A percentile compares a stretch with the other conserved stretches of the same genome.
These are phyloP conservation scores for Bothrops jararaca DNA, from an alignment of 2,113 vertebrate species.

Conservation along the genomic window DNA sequence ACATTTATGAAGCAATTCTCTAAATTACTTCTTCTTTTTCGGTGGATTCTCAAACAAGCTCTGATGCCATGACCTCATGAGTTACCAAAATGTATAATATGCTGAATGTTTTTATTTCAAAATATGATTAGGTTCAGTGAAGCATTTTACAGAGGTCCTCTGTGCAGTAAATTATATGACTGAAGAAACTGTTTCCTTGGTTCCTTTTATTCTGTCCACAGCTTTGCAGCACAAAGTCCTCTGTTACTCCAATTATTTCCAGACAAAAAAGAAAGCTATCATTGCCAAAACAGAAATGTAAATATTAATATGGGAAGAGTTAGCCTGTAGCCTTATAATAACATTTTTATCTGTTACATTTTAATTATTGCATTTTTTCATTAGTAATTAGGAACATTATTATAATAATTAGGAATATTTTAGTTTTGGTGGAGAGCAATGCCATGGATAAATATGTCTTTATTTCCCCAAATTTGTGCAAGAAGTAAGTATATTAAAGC, in stretches of 20 bases:
- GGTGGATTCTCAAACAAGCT: conserved; percentile 32
- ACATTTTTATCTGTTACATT: neutral
- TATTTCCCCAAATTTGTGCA: neutral
- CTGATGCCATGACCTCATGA: conserved; percentile 17
- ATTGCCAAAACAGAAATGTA: neutral
- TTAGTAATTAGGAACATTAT: neutral
- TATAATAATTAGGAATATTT: neutral
- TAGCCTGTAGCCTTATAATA: neutral
- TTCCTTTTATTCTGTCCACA: neutral
- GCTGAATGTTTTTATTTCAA: conserved; percentile 26
- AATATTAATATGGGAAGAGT: neutral
- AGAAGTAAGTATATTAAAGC: neutral
- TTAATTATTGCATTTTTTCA: neutral
- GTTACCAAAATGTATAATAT: neutral
- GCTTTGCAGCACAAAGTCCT: neutral
- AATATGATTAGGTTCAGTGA: conserved; percentile 31
- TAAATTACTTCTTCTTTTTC: conserved; percentile 29
- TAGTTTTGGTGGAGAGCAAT: neutral
- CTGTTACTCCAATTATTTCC: conserved; percentile 17
- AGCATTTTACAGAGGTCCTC: conserved; percentile 39
- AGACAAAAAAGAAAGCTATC: conserved; percentile 20
- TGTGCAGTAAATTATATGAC: neutral
- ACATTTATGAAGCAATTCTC: conserved; percentile 25
- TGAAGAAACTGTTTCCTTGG: neutral
- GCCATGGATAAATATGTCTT: neutral